These are phyloP conservation scores for Perizoma affinitatum DNA, from an alignment of 2,888 invertebrate genomes.

Conservation along the genomic window DNA sequence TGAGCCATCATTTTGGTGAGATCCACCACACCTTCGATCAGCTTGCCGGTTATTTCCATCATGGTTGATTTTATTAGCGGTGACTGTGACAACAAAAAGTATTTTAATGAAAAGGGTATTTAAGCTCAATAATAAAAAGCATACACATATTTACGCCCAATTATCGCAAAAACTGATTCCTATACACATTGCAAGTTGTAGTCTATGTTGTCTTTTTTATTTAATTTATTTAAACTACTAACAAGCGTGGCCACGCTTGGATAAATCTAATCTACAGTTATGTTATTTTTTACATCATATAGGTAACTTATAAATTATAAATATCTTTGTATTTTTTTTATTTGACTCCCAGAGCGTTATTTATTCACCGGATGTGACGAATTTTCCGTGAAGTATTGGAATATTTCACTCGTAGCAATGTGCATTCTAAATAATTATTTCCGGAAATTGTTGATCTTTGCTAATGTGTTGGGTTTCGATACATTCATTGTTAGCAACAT, in stretches of 20 bases:
- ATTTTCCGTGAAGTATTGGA: conserved; percentile 49
- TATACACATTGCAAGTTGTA: no score
- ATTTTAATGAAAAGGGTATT: no score
- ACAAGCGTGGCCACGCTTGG: no score
- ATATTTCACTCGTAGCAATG: conserved; percentile 43
- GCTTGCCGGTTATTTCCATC: conserved; percentile 71
- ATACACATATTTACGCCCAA: no score
- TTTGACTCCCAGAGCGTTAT: conserved; percentile 35
- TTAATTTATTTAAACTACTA: no score
- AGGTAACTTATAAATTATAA: conserved; percentile 3
- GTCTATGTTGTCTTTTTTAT: no score
- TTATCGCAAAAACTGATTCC: no score
- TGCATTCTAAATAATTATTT: conserved; percentile 39
- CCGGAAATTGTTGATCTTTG: conserved; percentile 35
- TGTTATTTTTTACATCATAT: not conserved
- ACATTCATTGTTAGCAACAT: conserved; percentile 17
- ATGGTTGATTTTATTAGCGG: conserved; percentile 70
- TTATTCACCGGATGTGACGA: conserved; percentile 55
- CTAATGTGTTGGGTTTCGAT: conserved; percentile 22
- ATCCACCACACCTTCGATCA: conserved; percentile 69
- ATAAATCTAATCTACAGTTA: conserved; percentile 3
- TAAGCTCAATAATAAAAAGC: no score
- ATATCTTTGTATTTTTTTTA: conserved; percentile 26
- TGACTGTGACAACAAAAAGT: conserved; percentile 53
- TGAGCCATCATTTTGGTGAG: conserved; percentile 76